phyloP scores from a whole-genome alignment of 1,140 invertebrate genomes.

The Globodera ellingtonae region DNA sequence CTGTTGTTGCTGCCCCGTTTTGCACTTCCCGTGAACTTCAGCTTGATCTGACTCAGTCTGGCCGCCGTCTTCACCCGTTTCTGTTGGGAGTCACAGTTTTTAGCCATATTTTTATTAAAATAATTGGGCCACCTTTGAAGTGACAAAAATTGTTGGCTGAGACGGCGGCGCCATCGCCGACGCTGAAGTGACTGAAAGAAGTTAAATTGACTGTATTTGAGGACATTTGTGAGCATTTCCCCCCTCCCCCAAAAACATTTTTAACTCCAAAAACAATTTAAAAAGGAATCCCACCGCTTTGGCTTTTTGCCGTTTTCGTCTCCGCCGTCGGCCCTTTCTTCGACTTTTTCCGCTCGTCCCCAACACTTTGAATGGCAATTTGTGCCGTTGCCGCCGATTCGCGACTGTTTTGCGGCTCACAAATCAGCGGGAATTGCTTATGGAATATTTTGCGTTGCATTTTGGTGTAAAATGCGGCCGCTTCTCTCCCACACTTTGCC shows the following conservation, averaged over 20 bases:
- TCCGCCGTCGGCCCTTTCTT: not conserved
- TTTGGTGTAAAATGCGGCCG: conserved; percentile 4
- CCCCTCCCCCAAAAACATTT: not conserved
- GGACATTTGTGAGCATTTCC: not conserved
- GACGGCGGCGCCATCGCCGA: not conserved
- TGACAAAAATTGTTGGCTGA: conserved; percentile 8
- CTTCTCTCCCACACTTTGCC: not conserved
- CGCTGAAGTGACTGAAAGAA: not conserved
- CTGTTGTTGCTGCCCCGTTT: not conserved
- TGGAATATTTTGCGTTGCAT: conserved; percentile 15
- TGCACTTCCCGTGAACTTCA: not conserved
- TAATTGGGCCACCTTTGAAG: not conserved
- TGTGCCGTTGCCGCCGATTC: too few relatives aligned
- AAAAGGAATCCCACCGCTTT: not conserved
- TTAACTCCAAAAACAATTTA: not conserved
- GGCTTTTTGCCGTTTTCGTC: not conserved
- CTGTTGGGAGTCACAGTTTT: not conserved
- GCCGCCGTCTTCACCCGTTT: conserved; percentile 2
- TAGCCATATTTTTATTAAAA: not conserved
- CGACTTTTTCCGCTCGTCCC: not conserved
- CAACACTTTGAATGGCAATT: not conserved
- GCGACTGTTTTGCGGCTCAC: not conserved
- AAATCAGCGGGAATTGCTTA: conserved; percentile 1
- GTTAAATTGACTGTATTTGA: too few relatives aligned
- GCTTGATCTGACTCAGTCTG: not conserved